Evolutionary conservation across 2,113 vertebrate species (phyloP), one percentile per base, ranked within the genome.

Genomic region (Ceuthmochares aereus): DNA sequence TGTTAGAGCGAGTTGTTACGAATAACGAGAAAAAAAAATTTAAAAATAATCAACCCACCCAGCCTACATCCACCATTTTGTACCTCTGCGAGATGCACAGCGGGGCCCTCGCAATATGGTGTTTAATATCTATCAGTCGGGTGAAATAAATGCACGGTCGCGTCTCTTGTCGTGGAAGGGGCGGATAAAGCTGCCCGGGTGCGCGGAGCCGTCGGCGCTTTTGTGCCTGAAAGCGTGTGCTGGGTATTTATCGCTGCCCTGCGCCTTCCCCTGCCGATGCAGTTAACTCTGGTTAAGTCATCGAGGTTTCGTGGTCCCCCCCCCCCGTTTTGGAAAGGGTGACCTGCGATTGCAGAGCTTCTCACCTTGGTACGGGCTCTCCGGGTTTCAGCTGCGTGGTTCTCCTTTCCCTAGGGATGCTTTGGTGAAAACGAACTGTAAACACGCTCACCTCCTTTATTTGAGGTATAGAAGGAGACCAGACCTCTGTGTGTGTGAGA

Each of bases 51-150:
- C 40, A 40, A 40, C 40, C 40, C 40, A 40, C 40, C 40, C 2
- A 92, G 91, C 95, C 72, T 96, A 55, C 96, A 98, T 96, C 98
- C 98, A 98, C 98, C 98, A 98, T 98, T 98, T 98, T 98, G 98
- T 98, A 98, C 98, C 96, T 98, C 97, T 34, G 95, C 94, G 87
- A 94, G 97, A 96, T 96, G 87, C 96, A 76, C 97, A 90, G 97
- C 89, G 29, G 92, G 96, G 97, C 96, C 95, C 93, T 96, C 63
- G 75, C 97, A 98, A 98, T 97, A 98, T 98, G 98, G 97, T 97
- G 98, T 96, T 97, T 93, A 95, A 93, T 97, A 77, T 96, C 92
- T 87, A 29, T 96, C 91, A 80, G 81, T 70, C 60, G 60, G 87
- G 92, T 85, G 54, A 88, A 80, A 70, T 93, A 92, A 97, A 93